A percentile compares a stretch with the other conserved stretches of the same genome.
phyloP scores from a whole-genome alignment of 2,888 invertebrate genomes.

The Cylindroiulus punctatus region DNA sequence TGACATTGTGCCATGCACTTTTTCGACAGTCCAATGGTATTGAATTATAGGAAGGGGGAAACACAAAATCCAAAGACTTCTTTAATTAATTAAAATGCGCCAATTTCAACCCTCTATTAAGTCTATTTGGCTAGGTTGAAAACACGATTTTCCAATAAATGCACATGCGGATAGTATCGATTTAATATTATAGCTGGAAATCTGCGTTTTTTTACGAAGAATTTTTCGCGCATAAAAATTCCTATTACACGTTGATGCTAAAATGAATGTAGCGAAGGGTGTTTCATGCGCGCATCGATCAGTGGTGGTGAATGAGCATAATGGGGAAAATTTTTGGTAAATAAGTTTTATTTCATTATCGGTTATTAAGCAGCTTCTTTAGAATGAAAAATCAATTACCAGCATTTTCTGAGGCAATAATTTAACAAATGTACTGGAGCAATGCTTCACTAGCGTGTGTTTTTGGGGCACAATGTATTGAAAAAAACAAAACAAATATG shows the following conservation, averaged over 20 bases:
- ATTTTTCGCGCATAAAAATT: background rate
- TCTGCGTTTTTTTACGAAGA: background rate
- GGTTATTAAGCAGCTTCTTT: background rate
- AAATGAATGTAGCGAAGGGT: background rate
- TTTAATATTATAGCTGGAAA: background rate
- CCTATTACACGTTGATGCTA: background rate
- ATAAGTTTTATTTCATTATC: background rate
- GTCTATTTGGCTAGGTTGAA: background rate
- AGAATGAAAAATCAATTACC: conserved; percentile 11
- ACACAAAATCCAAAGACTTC: background rate
- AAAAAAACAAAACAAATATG: too few species aligned
- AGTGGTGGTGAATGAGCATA: background rate
- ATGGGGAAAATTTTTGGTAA: background rate
- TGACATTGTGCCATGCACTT: background rate
- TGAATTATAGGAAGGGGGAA: background rate
- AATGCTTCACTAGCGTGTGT: too few species aligned
- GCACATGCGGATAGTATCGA: background rate
- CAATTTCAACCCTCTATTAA: background rate
- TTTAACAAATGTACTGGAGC: too few species aligned
- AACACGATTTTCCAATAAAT: background rate
- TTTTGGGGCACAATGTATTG: too few species aligned
- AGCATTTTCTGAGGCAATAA: background rate
- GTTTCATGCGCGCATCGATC: background rate
- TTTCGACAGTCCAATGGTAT: background rate
- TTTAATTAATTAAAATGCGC: conserved; percentile 20